A percentile compares a stretch with the other conserved stretches of the same genome.
Evolutionary conservation across 2,113 vertebrate genomes (phyloP).

Genomic region (Eclectus roratus): DNA sequence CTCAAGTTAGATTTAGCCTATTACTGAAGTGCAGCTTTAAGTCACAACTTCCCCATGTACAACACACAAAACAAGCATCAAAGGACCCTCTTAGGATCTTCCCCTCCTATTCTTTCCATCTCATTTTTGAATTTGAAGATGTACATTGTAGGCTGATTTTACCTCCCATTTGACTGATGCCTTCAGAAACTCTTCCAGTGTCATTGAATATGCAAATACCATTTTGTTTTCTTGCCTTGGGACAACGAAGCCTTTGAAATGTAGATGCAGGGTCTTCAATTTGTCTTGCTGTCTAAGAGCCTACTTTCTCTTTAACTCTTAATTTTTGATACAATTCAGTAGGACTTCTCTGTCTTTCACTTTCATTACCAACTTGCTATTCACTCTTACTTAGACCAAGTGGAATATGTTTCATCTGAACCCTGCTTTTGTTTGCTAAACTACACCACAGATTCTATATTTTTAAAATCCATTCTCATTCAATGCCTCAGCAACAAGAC

Average conservation of each 20-base stretch:
- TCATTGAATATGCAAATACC: slow-evolving; percentile 45
- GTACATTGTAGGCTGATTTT: slow-evolving; percentile 25
- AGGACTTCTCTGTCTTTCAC: neutral
- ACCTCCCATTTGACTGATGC: neutral
- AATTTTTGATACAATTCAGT: neutral
- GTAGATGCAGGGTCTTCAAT: slow-evolving; percentile 32
- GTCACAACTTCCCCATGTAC: neutral
- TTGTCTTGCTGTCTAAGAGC: slow-evolving; percentile 10
- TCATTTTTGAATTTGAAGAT: slow-evolving; percentile 10
- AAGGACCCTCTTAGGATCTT: slow-evolving; percentile 1
- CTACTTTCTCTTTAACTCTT: slow-evolving; percentile 23
- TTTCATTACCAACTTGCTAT: neutral
- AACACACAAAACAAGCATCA: neutral
- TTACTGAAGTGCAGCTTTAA: slow-evolving; percentile 13
- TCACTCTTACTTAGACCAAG: neutral
- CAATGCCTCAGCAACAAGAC: neutral
- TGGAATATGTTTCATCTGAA: neutral
- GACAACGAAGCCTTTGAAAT: slow-evolving; percentile 54
- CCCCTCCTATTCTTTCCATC: neutral
- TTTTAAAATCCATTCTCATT: neutral
- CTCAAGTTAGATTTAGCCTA: neutral
- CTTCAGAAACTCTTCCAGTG: slow-evolving; percentile 11
- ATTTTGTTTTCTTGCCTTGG: slow-evolving; percentile 45
- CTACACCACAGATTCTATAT: neutral
- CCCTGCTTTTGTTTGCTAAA: neutral